Conservation (phyloP, 1,140 invertebrate genomes). For the Galendromus occidentalis region DNA sequence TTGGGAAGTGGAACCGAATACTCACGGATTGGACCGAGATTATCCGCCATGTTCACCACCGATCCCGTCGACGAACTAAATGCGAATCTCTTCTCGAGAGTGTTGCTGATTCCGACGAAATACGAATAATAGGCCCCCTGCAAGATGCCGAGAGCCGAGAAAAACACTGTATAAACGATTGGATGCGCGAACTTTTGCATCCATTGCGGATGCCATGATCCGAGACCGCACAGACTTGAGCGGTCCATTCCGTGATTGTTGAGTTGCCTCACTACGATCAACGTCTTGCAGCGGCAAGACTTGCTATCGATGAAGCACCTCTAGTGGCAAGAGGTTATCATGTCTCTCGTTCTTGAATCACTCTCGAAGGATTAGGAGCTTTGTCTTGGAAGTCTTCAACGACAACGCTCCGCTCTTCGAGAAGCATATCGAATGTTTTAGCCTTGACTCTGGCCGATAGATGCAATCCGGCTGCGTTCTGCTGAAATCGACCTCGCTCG, state of each 20-base stretch:
- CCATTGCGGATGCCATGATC: slow-evolving; percentile 38
- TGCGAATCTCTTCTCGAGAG: slow-evolving; percentile 52
- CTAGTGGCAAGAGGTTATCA: too few species aligned
- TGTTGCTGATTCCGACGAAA: slow-evolving; percentile 51
- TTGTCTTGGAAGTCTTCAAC: too few species aligned
- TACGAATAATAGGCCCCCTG: slow-evolving; percentile 54
- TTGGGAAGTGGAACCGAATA: not conserved
- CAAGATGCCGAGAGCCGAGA: slow-evolving; percentile 47
- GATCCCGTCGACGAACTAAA: slow-evolving; percentile 27
- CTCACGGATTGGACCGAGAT: slow-evolving; percentile 18
- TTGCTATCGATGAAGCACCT: too few species aligned
- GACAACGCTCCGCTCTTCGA: too few species aligned
- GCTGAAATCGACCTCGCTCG: too few species aligned
- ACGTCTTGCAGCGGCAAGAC: too few species aligned
- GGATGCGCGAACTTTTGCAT: slow-evolving; percentile 48
- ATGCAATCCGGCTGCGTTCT: too few species aligned
- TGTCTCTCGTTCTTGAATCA: too few species aligned
- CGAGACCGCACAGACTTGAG: slow-evolving; percentile 34
- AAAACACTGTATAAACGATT: slow-evolving; percentile 47
- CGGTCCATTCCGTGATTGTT: not conserved
- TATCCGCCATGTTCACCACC: slow-evolving; percentile 46
- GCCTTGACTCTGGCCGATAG: too few species aligned
- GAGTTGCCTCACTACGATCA: not conserved
- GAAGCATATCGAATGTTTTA: too few species aligned
- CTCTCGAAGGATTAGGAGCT: too few species aligned